phyloP scores from a whole-genome alignment of 2,888 invertebrate species.

The Acrocyrtus sp. region DNA sequence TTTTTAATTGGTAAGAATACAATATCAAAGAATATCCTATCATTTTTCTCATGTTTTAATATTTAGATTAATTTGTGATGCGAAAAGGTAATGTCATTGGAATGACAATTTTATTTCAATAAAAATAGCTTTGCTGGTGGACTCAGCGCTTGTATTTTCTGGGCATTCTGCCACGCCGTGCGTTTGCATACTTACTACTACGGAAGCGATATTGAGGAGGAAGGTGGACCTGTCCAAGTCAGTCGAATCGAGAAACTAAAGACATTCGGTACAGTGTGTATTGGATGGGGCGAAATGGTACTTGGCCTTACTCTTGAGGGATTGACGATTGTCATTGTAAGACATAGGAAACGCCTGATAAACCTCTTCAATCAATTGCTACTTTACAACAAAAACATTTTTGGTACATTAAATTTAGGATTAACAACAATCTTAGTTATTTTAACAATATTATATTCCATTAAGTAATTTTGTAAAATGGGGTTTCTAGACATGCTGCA shows the following conservation, averaged over 20 bases:
- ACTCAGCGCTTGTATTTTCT: too few relatives aligned
- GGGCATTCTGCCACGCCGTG: too few relatives aligned
- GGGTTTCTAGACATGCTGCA: conserved; percentile 7
- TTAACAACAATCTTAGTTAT: not conserved
- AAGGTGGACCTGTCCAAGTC: not conserved
- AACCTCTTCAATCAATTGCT: conserved; percentile 14
- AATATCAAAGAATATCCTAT: too few relatives aligned
- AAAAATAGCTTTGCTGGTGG: too few relatives aligned
- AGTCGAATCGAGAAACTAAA: not conserved
- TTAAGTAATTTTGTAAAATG: not conserved
- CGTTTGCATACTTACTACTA: too few relatives aligned
- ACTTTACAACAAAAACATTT: not conserved
- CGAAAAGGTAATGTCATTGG: too few relatives aligned
- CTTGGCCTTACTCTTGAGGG: not conserved
- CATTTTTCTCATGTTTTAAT: too few relatives aligned
- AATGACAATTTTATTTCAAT: too few relatives aligned
- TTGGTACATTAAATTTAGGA: not conserved
- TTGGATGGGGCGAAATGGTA: conserved; percentile 7
- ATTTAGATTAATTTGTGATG: too few relatives aligned
- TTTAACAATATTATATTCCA: not conserved
- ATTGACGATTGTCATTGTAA: not conserved
- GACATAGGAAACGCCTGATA: not conserved
- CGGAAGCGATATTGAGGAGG: not conserved
- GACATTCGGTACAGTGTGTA: conserved; percentile 2
- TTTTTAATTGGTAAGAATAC: too few relatives aligned